Base-by-base conservation (phyloP, 2,113 vertebrate species). In the Larimichthys crocea region DNA sequence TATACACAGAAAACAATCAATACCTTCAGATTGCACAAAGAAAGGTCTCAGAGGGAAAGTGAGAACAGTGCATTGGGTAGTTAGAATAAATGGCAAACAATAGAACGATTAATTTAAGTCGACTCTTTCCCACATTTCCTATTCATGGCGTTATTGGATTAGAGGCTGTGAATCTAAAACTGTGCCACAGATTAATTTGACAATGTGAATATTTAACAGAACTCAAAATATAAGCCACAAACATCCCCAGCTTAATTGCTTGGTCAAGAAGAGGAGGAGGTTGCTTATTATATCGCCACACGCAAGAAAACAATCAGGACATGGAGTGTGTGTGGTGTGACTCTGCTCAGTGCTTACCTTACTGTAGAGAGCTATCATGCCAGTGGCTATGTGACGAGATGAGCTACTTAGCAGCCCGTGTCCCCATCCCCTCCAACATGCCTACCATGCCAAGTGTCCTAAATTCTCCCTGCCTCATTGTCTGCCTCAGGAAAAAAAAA, bases 381-480 rank as follows among this genome's bases (percentile, higher is more conserved):
- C 80, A 76, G 84, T 75, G 82, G 86, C 73, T 87, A 81, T 83
- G 75, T 88, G 71, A 83, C 57, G 63, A 79, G 76, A 86, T 89
- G 90, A 90, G 91, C 92, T 90, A 87, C 89, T 93, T 90, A 89
- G 83, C 76, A 26, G 79, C 74, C 86, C 62, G 53, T 79, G 78
- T 73, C 83, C 66, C 81, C 85, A 76, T 88, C 82, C 86, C 80
- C 79, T 87, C 70, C 64, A 77, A 87, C 77, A 65, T 29, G 65
- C 67, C 71, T 52, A 53, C 60, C 56, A 86, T 87, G 86, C 91
- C 93, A 93, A 92, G 86, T 91, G 87, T 89, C 93, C 93, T 93
- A 91, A 94, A 95, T 94, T 91, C 89, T 85, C 66, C 5, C 35
- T 40, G 29, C 84, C 85, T 80, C 75, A 92, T 94, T 95, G 93